Evolutionary conservation across 2,113 vertebrate genomes (phyloP).

Genomic region (Pungitius pungitius): DNA sequence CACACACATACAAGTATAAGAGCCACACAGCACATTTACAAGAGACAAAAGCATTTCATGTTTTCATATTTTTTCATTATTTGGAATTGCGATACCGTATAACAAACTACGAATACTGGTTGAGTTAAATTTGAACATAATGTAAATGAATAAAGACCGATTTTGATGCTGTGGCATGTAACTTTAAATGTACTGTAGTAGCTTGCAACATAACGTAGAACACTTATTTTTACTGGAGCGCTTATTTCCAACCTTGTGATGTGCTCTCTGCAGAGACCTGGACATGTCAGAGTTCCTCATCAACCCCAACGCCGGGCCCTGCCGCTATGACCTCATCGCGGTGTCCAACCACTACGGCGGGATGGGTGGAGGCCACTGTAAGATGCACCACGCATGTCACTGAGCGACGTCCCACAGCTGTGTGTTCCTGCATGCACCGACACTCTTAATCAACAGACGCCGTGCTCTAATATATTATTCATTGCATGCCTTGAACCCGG

Average conservation of each 20-base stretch:
- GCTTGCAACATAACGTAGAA: not conserved
- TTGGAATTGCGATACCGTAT: not conserved
- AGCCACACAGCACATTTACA: no score
- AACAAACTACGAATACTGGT: not conserved
- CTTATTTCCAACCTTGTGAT: not conserved
- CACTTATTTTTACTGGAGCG: not conserved
- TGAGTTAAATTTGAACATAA: not conserved
- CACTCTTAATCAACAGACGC: not conserved
- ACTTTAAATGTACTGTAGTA: not conserved
- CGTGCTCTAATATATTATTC: not conserved
- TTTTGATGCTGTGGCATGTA: not conserved
- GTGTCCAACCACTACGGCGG: slow-evolving; percentile 99
- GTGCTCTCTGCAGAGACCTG: slow-evolving; percentile 84
- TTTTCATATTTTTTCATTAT: not conserved
- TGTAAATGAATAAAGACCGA: not conserved
- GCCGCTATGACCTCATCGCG: slow-evolving; percentile 95
- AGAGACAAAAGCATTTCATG: not conserved
- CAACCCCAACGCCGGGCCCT: slow-evolving; percentile 95
- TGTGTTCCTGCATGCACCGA: not conserved
- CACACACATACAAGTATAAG: no score
- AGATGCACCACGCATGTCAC: slow-evolving; percentile 62
- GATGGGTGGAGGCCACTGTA: slow-evolving; percentile 99
- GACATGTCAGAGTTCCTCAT: slow-evolving; percentile 99
- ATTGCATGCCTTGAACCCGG: not conserved
- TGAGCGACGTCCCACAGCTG: not conserved